A percentile compares a stretch with the other conserved stretches of the same genome.
phyloP scores from a whole-genome alignment of 2,113 vertebrate species.

The Antidorcas marsupialis region DNA sequence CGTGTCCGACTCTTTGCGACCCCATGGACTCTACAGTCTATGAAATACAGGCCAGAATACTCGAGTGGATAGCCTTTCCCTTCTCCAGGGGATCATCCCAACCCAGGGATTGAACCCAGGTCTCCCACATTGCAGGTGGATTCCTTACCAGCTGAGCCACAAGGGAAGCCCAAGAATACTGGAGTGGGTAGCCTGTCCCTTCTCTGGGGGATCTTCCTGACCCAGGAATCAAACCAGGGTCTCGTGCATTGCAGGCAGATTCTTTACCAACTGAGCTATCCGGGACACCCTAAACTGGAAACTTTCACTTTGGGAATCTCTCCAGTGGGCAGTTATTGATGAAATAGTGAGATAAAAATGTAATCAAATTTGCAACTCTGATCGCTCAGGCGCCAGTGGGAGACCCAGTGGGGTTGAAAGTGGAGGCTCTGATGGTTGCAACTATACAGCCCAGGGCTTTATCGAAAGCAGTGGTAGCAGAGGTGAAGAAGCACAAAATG shows the following conservation, averaged over 20 bases:
- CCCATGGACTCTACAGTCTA: neutral
- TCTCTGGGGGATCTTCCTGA: neutral
- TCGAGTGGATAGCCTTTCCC: neutral
- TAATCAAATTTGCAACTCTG: neutral
- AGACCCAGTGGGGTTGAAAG: neutral
- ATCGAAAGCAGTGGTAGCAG: neutral
- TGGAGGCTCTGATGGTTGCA: no score
- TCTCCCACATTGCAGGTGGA: neutral
- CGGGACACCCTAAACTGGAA: neutral
- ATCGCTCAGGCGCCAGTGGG: fast-evolving
- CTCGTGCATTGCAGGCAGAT: neutral
- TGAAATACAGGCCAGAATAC: neutral
- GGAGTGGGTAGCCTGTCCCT: neutral
- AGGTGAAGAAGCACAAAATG: neutral
- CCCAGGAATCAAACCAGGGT: neutral
- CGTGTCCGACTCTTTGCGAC: neutral
- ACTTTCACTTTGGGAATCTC: neutral
- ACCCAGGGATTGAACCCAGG: neutral
- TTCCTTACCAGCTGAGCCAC: neutral
- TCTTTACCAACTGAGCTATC: neutral
- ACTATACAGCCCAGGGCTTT: neutral
- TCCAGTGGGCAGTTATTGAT: neutral
- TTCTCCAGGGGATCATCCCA: neutral
- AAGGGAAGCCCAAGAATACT: neutral
- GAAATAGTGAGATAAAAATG: neutral